Base-by-base conservation (phyloP, 1,140 invertebrate species). In the Drosophila elegans region DNA sequence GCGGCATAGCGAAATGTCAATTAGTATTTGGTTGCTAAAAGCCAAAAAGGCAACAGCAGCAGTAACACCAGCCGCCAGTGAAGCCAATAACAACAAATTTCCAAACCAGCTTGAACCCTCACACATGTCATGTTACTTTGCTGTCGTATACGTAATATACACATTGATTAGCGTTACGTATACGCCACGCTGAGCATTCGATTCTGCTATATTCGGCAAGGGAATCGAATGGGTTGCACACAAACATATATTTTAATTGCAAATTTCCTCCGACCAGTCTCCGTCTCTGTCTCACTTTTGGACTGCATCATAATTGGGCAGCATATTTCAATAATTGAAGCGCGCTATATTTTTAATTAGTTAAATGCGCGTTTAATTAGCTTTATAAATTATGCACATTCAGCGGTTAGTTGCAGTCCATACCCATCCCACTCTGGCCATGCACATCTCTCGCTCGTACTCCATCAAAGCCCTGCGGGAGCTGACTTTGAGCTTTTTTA, bases 361-460 rank as follows among this genome's bases (percentile, higher is more conserved):
- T 89, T 89, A 89, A 89, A 89, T 89, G 84, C 80, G 77, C 84
- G 84, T 89, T 89, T 89, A 89, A 89, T 89, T 89, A 89, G 84
- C 84, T 89, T 80, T 89, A 89, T 89, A 89, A 89, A 89, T 89
- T 89, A 89, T 89, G 84, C 84, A 89, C 73, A 89, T 77, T 79
- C 84, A 89, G 84, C 84, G 84, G 84, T 88, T 83, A 89, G 83
- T 88, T 76, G 62, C 72, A 59, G 51, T 34, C 60, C 44, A 34
- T 48, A 3, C 16, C 38, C 56, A 12, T 48, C 32, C 13, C 52
- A 3, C 34, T n/a, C 27, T 5, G 27, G 11, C 42, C 39, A 6
- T 39, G 32, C 13, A 45, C 61, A 11, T 3, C 16, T 27, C n/a
- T 13, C 56, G 9, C 44, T 34, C 48, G 29, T 32, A 25, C 16